Evolutionary conservation across 1,140 invertebrate species (phyloP), one percentile per base, ranked within the genome.

Genomic region (Drosophila orena): DNA sequence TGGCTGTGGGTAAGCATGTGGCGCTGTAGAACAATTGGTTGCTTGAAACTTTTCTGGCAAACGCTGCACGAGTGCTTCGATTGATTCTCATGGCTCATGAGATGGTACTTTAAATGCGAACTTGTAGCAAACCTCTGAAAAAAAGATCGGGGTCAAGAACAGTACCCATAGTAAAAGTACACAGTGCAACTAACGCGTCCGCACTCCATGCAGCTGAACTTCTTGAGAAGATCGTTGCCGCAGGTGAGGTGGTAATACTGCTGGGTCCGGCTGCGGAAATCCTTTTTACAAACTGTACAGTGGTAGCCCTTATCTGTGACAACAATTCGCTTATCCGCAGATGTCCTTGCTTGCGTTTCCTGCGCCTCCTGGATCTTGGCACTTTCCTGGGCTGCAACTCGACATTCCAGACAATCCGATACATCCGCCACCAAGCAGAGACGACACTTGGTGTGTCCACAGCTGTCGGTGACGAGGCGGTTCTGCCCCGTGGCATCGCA

Each of bases 401-500:
- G 64, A 24, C 90, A 91, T n/a, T 92, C 74, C 8, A 64, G 64
- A 70, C 93, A 94, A 59, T 93, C 93, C 17, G 90, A 71, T 27
- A 92, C 93, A 80, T 94, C 93, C 6, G 91, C 90, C n/a, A 94
- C 70, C 20, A 94, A 76, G 57, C 93, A 94, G 14, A 91, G 73
- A 77, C 93, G 93, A 83, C 93, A 94, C 66, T 94, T 94, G n/a
- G 91, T 84, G 79, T 94, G 93, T 4, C 93, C 93, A 84, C 93
- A 94, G 46, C 90, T 93, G 55, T 94, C 93, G 2, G 92, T 94
- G 4, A 94, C 93, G 42, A 94, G 73, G 4, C 93, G 92, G 77
- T 95, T 93, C 90, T 93, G 47, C 37, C 85, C 85, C 30, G 47
- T 64, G 22, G 77, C 65, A n/a, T 72, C 80, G 12, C 77, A 78